phyloP scores from a whole-genome alignment of 2,888 invertebrate genomes.

The Pimpla rufipes region DNA sequence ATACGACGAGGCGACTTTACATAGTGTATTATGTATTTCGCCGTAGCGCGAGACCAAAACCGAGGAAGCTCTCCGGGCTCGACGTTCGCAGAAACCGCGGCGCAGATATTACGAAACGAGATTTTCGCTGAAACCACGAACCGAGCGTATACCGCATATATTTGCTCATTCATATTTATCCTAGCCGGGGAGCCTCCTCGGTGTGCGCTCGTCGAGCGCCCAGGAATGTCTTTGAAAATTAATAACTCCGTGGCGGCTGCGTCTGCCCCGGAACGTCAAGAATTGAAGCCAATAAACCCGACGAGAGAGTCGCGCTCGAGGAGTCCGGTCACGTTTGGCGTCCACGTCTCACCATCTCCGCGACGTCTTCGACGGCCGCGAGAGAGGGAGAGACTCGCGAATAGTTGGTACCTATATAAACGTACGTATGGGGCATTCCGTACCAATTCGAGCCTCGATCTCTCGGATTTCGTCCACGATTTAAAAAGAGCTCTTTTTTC shows the following conservation, averaged over 20 bases:
- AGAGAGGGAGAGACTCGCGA: not conserved
- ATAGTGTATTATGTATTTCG: constrained; percentile 7
- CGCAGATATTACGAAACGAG: constrained; percentile 12
- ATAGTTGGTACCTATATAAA: not conserved
- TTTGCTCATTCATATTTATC: constrained; percentile 33
- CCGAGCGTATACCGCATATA: not conserved
- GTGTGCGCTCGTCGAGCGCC: not conserved
- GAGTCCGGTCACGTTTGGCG: constrained; percentile 67
- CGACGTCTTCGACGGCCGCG: not conserved
- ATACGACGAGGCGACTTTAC: constrained; percentile 26
- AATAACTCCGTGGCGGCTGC: constrained; percentile 31
- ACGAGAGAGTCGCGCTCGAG: constrained; percentile 42
- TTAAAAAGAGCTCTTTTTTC: no score
- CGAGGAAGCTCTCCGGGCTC: not conserved
- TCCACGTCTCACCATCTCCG: constrained; percentile 14
- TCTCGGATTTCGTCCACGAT: no score
- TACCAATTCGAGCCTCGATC: no score
- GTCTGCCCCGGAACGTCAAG: constrained; percentile 56
- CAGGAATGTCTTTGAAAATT: constrained; percentile 40
- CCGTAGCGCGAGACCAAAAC: not conserved
- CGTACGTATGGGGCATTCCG: not conserved
- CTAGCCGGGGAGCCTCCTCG: not conserved
- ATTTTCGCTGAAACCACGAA: constrained; percentile 4
- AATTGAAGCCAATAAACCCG: constrained; percentile 71
- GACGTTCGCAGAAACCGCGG: constrained; percentile 12